Conservation (phyloP, 2,113 vertebrate species). For the Cebidichthys violaceus region DNA sequence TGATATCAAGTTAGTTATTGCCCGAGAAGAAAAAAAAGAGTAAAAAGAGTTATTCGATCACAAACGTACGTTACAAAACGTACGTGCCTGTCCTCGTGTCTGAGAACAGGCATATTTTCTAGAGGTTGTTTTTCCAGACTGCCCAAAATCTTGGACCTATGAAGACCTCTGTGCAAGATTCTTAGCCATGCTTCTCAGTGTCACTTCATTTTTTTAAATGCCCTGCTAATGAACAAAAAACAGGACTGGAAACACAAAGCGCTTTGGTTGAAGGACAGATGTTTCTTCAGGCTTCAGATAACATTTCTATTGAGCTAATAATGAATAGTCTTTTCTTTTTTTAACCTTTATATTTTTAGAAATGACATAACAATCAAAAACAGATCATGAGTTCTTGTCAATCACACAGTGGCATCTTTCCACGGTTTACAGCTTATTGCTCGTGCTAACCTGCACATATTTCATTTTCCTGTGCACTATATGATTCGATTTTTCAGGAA, state of each 20-base stretch:
- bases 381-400: neutral
- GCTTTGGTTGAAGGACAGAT: neutral
- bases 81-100: too few relatives aligned
- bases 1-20: neutral
- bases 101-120: neutral
- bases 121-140: too few relatives aligned
- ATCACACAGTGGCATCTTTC: neutral
- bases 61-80: neutral
- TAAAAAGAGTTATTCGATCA: neutral
- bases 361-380: neutral
- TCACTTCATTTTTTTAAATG: neutral
- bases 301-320: neutral
- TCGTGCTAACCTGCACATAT: neutral
- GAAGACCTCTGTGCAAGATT: neutral
- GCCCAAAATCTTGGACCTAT: too few relatives aligned
- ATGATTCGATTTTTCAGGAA: constrained; percentile 5
- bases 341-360: neutral
- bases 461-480: neutral
- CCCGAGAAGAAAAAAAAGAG: neutral
- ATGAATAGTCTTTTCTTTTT: neutral
- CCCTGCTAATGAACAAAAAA: neutral
- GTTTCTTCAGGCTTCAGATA: neutral
- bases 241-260: neutral
- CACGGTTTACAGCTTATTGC: neutral
- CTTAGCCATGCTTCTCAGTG: neutral